These are phyloP conservation scores for Hemiscyllium ocellatum DNA, from an alignment of 2,113 vertebrate species.

Conservation along the genomic window DNA sequence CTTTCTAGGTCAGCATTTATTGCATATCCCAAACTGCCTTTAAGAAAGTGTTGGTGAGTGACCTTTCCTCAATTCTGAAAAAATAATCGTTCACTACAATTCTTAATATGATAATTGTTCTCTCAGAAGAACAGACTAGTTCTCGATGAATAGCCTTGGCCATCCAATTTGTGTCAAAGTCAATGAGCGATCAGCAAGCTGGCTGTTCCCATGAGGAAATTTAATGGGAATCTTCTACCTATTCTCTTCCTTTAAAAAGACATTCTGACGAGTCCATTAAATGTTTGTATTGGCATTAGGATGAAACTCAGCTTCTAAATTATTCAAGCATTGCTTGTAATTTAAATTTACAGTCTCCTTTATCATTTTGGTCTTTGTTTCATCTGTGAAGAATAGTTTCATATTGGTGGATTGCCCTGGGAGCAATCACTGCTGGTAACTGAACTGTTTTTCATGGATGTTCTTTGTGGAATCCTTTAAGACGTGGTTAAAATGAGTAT, in stretches of 20 bases:
- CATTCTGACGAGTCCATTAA: not conserved
- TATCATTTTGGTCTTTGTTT: not conserved
- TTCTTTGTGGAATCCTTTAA: not conserved
- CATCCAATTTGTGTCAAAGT: conserved; percentile 9
- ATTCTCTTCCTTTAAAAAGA: conserved; percentile 4
- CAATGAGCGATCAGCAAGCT: not conserved
- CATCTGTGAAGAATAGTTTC: not conserved
- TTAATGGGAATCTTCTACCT: not conserved
- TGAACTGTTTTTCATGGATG: not conserved
- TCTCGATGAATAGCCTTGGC: not conserved
- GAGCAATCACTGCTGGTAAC: conserved; percentile 12
- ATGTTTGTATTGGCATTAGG: not conserved
- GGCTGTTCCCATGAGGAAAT: not conserved
- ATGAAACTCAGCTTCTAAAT: not conserved
- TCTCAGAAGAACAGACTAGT: not conserved
- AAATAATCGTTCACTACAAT: not conserved
- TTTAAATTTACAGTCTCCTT: conserved; percentile 8
- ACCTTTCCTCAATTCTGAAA: not conserved
- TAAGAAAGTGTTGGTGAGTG: too few relatives aligned
- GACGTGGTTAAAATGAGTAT: not conserved
- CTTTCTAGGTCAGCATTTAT: too few relatives aligned
- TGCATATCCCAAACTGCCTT: too few relatives aligned
- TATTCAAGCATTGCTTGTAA: not conserved
- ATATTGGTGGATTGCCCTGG: not conserved
- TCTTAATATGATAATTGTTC: not conserved